Evolutionary conservation across 2,888 invertebrate species (phyloP).

Genomic region (Rotaria sp.): DNA sequence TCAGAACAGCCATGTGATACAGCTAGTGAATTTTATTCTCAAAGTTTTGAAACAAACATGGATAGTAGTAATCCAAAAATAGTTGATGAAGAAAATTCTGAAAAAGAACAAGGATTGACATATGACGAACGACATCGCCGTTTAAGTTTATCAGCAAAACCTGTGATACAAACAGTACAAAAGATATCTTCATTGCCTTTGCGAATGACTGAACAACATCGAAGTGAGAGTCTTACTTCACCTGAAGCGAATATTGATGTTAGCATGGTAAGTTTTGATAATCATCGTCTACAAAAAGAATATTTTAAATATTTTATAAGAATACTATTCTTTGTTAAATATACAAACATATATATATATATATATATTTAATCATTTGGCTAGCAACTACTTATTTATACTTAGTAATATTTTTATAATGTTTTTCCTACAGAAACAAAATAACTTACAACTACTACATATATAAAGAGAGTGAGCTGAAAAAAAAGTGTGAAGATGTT

Average conservation of each 20-base stretch:
- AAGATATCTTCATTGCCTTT: not conserved
- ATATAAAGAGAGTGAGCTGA: not conserved
- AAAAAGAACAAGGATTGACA: not conserved
- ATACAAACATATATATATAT: no score
- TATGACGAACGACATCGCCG: not conserved
- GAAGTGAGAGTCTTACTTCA: not conserved
- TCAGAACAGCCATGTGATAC: constrained; percentile 5
- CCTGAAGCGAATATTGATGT: not conserved
- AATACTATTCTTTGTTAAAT: not conserved
- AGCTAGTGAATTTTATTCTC: not conserved
- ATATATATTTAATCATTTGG: not conserved
- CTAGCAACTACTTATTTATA: not conserved
- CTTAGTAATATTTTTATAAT: not conserved
- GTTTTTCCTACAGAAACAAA: not conserved
- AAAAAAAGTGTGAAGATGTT: not conserved
- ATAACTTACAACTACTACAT: not conserved
- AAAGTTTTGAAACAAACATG: constrained; percentile 20
- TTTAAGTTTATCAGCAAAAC: not conserved
- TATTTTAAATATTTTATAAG: not conserved
- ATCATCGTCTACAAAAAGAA: not conserved
- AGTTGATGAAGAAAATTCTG: not conserved
- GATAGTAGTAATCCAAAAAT: not conserved
- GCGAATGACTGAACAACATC: not conserved
- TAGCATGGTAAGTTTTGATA: not conserved
- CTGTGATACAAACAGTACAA: not conserved